A percentile compares a stretch with the other conserved stretches of the same genome.
These are phyloP conservation scores for Dendronephthya gigantea DNA, from an alignment of 64 coral and sea anemone genomes.

Conservation along the genomic window DNA sequence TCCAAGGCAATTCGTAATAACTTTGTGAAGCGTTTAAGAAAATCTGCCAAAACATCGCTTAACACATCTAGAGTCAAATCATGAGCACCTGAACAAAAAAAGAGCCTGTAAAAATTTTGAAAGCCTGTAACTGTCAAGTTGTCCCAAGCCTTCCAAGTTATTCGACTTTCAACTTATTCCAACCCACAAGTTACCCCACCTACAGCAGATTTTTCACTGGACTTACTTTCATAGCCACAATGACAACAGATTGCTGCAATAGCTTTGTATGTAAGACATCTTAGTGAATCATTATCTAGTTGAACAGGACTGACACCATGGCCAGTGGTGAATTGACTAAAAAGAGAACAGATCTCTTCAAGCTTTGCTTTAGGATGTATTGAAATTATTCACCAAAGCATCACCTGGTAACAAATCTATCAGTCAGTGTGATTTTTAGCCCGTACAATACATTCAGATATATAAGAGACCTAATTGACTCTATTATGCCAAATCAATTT, in stretches of 20 bases:
- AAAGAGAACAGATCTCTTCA: background rate
- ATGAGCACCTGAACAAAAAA: background rate
- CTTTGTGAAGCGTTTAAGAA: background rate
- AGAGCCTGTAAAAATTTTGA: background rate
- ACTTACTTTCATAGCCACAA: slow-evolving; percentile 20
- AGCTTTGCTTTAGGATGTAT: no score
- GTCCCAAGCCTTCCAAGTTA: background rate
- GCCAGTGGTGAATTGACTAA: background rate
- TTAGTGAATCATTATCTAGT: background rate
- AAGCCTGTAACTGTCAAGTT: background rate
- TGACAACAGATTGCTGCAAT: background rate
- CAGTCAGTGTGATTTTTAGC: no score
- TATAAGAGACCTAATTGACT: no score
- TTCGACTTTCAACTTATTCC: no score
- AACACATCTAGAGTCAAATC: background rate
- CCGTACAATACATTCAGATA: no score
- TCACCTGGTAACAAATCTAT: no score
- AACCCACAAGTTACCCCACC: no score
- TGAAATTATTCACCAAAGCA: no score
- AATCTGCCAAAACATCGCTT: slow-evolving; percentile 1
- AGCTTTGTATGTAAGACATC: slow-evolving; percentile 14
- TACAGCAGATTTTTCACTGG: background rate
- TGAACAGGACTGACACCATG: background rate
- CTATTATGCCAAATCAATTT: no score
- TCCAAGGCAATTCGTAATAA: background rate